A percentile compares a stretch with the other conserved stretches of the same genome.
These are phyloP conservation scores for Laterallus jamaicensis DNA, from an alignment of 2,113 vertebrate species.

Conservation along the genomic window DNA sequence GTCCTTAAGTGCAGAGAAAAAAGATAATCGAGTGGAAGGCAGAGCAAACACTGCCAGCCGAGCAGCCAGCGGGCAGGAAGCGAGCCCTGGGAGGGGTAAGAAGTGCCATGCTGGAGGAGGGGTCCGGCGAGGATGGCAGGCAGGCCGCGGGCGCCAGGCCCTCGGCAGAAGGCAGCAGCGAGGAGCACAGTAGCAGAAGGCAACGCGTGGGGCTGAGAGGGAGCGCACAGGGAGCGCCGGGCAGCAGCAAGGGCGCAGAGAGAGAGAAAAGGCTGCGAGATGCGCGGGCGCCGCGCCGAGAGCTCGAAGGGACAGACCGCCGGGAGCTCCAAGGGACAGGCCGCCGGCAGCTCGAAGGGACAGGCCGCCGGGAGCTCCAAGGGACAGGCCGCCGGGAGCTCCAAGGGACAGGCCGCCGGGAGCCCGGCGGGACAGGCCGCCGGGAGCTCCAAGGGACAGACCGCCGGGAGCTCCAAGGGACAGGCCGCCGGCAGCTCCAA, in stretches of 20 bases:
- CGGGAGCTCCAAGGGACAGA: too few relatives aligned
- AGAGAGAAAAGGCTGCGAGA: too few relatives aligned
- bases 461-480: too few relatives aligned
- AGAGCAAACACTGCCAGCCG: not conserved
- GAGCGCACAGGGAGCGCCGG: not conserved
- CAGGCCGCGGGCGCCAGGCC: too few relatives aligned
- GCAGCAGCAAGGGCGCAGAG: not conserved
- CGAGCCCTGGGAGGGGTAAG: not conserved
- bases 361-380: too few relatives aligned
- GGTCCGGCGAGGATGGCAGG: not conserved
- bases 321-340: too few relatives aligned
- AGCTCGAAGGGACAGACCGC: not conserved
- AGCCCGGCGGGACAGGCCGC: too few relatives aligned
- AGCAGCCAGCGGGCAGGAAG: not conserved
- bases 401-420: too few relatives aligned
- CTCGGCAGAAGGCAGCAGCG: not conserved
- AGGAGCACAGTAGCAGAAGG: too few relatives aligned
- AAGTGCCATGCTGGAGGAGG: not conserved
- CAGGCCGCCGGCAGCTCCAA: too few relatives aligned
- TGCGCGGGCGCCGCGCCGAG: accelerated
- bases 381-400: too few relatives aligned
- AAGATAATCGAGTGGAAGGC: accelerated
- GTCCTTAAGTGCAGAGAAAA: not conserved
- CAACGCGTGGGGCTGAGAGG: not conserved
- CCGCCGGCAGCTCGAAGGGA: too few relatives aligned